Evolutionary conservation across 2,797 vertebrate genomes (phyloP), one percentile per base, ranked within the genome.

Genomic region (Sebastes baramenuke): DNA sequence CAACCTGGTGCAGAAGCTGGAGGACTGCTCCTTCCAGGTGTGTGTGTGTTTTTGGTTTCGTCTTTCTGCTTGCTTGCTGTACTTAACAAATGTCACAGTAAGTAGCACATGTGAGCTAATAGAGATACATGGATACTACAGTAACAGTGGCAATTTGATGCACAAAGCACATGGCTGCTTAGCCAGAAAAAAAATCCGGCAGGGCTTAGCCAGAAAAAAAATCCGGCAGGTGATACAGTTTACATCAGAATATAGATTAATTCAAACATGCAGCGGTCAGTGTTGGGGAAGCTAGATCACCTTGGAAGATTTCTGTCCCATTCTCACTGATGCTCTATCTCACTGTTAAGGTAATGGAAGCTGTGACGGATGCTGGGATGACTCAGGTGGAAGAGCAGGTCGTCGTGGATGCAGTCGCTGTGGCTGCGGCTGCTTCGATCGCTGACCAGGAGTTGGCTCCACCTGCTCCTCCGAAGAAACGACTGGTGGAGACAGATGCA

Each of bases 1-100:
- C 93, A 96, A 95, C 88, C 94, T 99, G 91, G 98, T 99, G 72
- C 99, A 99, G 94, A 97, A 95, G 85, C 94, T 99, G 59, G 98
- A 99, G 87, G 98, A 99, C 92, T 97, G 93, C 89, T 99, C 98
- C 67, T 97, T 97, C 74, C 97, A 98, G 97, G 99, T 99, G 91
- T 73, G 88, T 81, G 22, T 36, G 62, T 67, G 24, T 74, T 49
- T 38, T 75, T 18, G 5, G 8, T 54, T 67, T 69, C 4, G 2
- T 42, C 54, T 32, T 34, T 8, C 30, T 72, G 25, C 24, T 38
- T n/a, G n/a, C n/a, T n/a, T n/a, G n/a, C n/a, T n/a, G n/a, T n/a
- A n/a, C n/a, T n/a, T n/a, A n/a, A n/a, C n/a, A n/a, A n/a, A n/a
- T n/a, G n/a, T n/a, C n/a, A n/a, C n/a, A n/a, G n/a, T n/a, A n/a